Evolutionary conservation across 2,888 invertebrate genomes (phyloP).

Genomic region (Tillus elongatus): DNA sequence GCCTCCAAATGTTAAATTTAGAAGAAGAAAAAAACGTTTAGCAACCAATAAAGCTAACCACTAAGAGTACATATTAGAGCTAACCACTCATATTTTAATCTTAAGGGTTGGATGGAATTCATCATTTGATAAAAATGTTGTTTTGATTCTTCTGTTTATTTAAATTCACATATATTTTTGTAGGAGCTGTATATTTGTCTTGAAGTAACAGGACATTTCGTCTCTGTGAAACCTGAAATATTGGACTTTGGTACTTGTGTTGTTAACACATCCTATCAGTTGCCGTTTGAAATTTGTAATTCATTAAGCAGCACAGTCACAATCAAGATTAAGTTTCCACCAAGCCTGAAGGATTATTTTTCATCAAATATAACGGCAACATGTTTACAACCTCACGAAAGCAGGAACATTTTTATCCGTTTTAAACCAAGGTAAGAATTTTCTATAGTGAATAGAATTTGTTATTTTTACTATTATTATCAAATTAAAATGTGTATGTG

Average conservation of each 20-base stretch:
- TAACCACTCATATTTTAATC: too few species aligned
- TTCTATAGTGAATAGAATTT: too few species aligned
- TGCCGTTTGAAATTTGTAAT: not conserved
- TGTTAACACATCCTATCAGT: not conserved
- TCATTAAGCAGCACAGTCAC: not conserved
- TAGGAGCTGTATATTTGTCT: not conserved
- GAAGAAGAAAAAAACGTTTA: too few species aligned
- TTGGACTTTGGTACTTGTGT: not conserved
- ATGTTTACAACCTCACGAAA: not conserved
- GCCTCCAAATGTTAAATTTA: too few species aligned
- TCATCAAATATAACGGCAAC: not conserved
- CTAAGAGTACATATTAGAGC: too few species aligned
- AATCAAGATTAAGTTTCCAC: not conserved
- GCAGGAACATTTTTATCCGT: not conserved
- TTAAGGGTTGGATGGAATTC: too few species aligned
- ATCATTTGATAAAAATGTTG: too few species aligned
- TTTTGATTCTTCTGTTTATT: too few species aligned
- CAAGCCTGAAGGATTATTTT: not conserved
- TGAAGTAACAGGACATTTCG: not conserved
- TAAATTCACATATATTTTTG: too few species aligned
- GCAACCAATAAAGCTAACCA: too few species aligned
- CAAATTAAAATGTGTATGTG: too few species aligned
- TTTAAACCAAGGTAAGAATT: not conserved
- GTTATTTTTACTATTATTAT: too few species aligned
- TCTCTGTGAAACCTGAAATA: not conserved